Base-by-base conservation (phyloP, 2,888 invertebrate genomes). In the Cephalotes varians region DNA sequence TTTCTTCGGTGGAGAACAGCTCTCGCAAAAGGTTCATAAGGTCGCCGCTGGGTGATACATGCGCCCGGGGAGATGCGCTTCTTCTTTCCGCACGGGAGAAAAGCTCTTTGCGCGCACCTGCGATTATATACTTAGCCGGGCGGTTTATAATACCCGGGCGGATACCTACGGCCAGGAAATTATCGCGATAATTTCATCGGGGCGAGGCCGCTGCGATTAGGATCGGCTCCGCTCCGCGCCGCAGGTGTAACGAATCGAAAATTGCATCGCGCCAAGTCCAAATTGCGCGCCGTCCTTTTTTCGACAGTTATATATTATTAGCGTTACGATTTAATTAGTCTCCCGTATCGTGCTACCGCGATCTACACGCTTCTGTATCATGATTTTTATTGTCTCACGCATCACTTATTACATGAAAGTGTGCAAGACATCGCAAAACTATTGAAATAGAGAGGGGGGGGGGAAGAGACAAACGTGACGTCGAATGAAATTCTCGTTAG, bases 1-100 rank as follows among this genome's bases (percentile, higher is more conserved):
- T 86, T 87, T 85, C 25, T 34, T n/a, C 34, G 56, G n/a, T 34
- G 56, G 67, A 67, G 74, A 86, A 81, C 85, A 77, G 54, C 69
- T 77, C 60, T 76, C 74, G 47, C 58, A 40, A 71, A 67, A 60
- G 67, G 87, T 87, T 87, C 87, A 71, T 71, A 81, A 86, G 87
- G 85, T 88, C 87, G 76, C 65, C 86, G 74, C 74, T 25, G 58
- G 62, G 67, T 87, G 86, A 87, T 87, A 81, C 74, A 86, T 73
- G 28, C 72, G 80, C 80, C 60, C 60, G 28, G 47, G 51, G 37
- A 76, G 65, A 62, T 74, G 60, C 56, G 44, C 69, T 79, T 56
- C 74, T 74, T 74, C 69, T 79, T 79, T 79, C 77, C 56, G 77
- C 76, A 28, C 65, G 54, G 65, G 44, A 69, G 69, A 10, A 69